A percentile compares a stretch with the other conserved stretches of the same genome.
phyloP scores from a whole-genome alignment of 2,113 vertebrate genomes.

The Cryptomyrus ogoouensis region DNA sequence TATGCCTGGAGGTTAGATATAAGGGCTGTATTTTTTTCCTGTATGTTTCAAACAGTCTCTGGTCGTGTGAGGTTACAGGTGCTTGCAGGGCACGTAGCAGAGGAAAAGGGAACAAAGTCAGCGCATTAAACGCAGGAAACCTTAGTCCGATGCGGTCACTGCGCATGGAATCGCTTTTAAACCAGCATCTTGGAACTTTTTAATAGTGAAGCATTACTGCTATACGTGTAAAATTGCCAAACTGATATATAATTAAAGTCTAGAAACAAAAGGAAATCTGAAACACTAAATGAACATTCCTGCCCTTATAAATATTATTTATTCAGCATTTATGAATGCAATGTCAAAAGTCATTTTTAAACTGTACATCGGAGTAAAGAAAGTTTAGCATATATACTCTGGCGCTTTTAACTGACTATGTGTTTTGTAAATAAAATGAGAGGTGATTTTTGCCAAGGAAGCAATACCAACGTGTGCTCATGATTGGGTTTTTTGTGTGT shows the following conservation, averaged over 20 bases:
- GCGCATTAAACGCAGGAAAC: neutral
- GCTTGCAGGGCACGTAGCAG: neutral
- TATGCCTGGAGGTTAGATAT: neutral
- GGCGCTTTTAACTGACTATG: conserved; percentile 1
- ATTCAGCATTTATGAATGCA: neutral
- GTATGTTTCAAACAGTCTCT: neutral
- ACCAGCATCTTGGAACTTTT: neutral
- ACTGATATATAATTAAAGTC: neutral
- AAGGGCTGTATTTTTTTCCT: conserved; percentile 2
- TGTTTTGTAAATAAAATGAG: neutral
- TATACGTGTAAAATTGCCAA: neutral
- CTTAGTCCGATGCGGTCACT: neutral
- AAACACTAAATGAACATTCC: neutral
- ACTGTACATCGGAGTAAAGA: neutral
- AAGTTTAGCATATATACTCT: neutral
- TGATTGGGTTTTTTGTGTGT: neutral
- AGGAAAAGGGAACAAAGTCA: neutral
- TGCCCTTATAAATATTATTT: neutral
- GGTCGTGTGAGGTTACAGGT: neutral
- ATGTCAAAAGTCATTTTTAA: neutral
- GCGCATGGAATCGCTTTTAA: neutral
- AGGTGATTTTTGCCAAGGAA: conserved; percentile 6
- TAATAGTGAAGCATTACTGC: neutral
- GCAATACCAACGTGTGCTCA: neutral
- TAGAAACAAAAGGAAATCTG: neutral